A percentile compares a stretch with the other conserved stretches of the same genome.
phyloP scores from a whole-genome alignment of 2,797 vertebrate genomes.

The Sardinella longiceps region DNA sequence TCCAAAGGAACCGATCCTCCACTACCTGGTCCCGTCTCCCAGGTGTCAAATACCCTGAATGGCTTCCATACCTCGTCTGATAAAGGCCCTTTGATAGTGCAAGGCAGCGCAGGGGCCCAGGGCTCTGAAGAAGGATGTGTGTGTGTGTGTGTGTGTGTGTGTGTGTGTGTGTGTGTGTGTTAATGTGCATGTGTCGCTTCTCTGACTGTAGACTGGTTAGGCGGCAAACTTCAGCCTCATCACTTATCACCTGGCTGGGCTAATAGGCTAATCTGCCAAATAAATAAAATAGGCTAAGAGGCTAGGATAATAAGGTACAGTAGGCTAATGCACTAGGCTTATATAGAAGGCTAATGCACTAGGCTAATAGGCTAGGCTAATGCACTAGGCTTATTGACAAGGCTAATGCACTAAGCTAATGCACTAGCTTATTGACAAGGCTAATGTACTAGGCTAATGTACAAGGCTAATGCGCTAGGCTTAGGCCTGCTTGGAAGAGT shows the following conservation, averaged over 20 bases:
- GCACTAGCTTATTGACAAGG: too few species aligned
- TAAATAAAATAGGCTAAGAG: slow-evolving; percentile 59
- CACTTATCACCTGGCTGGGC: slow-evolving; percentile 67
- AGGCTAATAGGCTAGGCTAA: slow-evolving; percentile 60
- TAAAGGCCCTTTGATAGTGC: slow-evolving; percentile 66
- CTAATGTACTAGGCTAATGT: too few species aligned
- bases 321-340: too few species aligned
- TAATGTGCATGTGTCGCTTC: slow-evolving; percentile 37
- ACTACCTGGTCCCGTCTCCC: slow-evolving; percentile 58
- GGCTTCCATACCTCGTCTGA: slow-evolving; percentile 69
- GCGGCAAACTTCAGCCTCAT: slow-evolving; percentile 56
- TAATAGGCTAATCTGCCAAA: slow-evolving; percentile 70
- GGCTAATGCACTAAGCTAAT: too few species aligned
- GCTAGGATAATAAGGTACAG: slow-evolving; percentile 32
- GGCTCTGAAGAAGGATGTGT: slow-evolving; percentile 30
- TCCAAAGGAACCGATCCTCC: slow-evolving; percentile 27
- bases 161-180: slow-evolving; percentile 34
- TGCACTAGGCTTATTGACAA: too few species aligned
- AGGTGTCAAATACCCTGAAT: slow-evolving; percentile 74
- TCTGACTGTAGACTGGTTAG: slow-evolving; percentile 57
- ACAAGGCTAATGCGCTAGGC: too few species aligned
- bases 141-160: slow-evolving; percentile 43
- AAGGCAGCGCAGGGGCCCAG: slow-evolving; percentile 51
- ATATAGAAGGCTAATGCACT: slow-evolving; percentile 70
- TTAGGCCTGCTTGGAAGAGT: too few species aligned